Base-by-base conservation (phyloP, 2,113 vertebrate genomes). In the Mobula hypostoma region DNA sequence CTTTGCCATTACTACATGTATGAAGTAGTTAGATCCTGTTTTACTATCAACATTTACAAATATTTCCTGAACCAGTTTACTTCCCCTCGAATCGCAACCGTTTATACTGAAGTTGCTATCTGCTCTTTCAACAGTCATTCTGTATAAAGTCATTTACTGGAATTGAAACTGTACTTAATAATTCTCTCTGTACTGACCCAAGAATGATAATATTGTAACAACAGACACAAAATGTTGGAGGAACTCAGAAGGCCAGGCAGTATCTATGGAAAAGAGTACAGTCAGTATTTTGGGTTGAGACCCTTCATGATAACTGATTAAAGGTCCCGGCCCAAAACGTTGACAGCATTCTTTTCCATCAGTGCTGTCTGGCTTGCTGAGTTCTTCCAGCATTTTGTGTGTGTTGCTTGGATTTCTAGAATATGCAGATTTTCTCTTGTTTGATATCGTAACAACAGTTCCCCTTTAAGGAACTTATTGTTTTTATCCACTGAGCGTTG, bases 11-110 rank as follows among this genome's bases (percentile, higher is more conserved):
- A 94, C 94, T 96, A 95, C 93, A 94, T 95, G 96, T 58, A 94
- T 58, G 94, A 96, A 96, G 94, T 94, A 83, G 79, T 88, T 94
- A 96, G 96, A 96, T 96, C 95, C 96, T 97, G 95, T 95, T 96
- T 76, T 8, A 61, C 95, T 97, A 97, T 97, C 97, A 97, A 96
- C 96, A 96, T 96, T 96, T 96, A 96, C 79, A 97, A 97, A 97
- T 94, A 95, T 96, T 97, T 97, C 97, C 97, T 97, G 96, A 96
- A 95, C 95, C 96, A 94, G 95, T 95, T 95, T 96, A 96, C 96
- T 96, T 96, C 96, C 96, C 95, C 96, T 94, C 94, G 94, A 95
- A 96, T 94, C 61, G 94, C 96, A 96, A 72, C 19, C 72, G 95
- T 96, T 95, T 95, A 94, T 95, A 95, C 94, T 95, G 95, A 5